Conservation (phyloP, 2,797 vertebrate species). For the Macropodus opercularis region DNA sequence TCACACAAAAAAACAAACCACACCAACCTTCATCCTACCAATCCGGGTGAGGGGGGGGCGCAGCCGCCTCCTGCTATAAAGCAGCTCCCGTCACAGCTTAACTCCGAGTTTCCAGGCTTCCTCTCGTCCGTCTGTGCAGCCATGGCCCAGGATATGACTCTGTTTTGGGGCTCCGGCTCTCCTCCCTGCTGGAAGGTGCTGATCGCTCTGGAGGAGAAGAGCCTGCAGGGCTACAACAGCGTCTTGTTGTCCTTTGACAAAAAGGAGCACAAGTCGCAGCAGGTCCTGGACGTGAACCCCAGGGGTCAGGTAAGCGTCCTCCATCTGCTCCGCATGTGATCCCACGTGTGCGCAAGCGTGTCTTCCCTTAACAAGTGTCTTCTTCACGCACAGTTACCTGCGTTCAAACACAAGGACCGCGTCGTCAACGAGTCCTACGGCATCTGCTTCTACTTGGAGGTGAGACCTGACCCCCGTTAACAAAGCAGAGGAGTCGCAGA, state of each 20-base stretch:
- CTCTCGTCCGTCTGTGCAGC: too few species aligned
- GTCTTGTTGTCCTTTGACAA: slow-evolving; percentile 73
- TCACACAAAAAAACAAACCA: too few species aligned
- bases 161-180: slow-evolving; percentile 79
- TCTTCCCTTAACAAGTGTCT: too few species aligned
- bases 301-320: slow-evolving; percentile 73
- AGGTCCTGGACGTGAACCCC: slow-evolving; percentile 77
- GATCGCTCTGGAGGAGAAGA: slow-evolving; percentile 82
- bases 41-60: too few species aligned
- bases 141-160: slow-evolving; percentile 78
- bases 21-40: too few species aligned
- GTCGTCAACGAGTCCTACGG: slow-evolving; percentile 79
- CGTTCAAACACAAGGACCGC: slow-evolving; percentile 72
- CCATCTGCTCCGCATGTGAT: too few species aligned
- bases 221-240: slow-evolving; percentile 72
- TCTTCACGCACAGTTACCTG: slow-evolving; percentile 79
- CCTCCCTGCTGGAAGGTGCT: slow-evolving; percentile 80
- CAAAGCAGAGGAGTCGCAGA: neutral
- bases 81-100: too few species aligned
- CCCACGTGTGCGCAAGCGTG: neutral
- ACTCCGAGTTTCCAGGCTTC: too few species aligned
- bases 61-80: too few species aligned
- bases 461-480: slow-evolving; percentile 23
- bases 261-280: slow-evolving; percentile 67
- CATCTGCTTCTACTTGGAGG: slow-evolving; percentile 81